Evolutionary conservation across 2,888 invertebrate species (phyloP).

Genomic region (Carcina quercana): DNA sequence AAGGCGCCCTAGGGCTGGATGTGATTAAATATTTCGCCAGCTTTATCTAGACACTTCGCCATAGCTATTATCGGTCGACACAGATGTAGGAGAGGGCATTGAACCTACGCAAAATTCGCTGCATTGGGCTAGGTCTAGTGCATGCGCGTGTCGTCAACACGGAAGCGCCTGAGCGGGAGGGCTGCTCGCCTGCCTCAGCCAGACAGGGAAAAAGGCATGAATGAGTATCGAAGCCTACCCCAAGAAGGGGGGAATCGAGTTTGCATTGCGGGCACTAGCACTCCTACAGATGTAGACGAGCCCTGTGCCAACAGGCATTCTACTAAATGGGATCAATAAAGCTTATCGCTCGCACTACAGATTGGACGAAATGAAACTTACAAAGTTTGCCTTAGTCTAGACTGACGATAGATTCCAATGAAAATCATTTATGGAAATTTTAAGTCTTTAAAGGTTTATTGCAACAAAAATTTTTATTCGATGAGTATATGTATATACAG

Average conservation of each 20-base stretch:
- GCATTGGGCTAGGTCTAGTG: conserved; percentile 75
- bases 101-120: conserved; percentile 75
- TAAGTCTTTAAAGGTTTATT: too few species aligned
- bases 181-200: conserved; percentile 41
- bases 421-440: too few species aligned
- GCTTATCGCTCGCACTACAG: conserved; percentile 2
- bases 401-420: too few species aligned
- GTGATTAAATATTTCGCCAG: conserved; percentile 36
- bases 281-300: conserved; percentile 54
- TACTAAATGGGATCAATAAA: conserved; percentile 55
- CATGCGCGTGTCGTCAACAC: conserved; percentile 66
- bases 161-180: conserved; percentile 58
- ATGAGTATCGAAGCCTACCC: conserved; percentile 72
- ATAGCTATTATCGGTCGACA: conserved; percentile 27
- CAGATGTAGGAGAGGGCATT: conserved; percentile 56
- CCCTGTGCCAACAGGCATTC: conserved; percentile 35
- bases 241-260: conserved; percentile 71
- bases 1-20: conserved; percentile 14
- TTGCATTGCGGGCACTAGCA: conserved; percentile 63
- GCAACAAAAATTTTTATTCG: too few species aligned
- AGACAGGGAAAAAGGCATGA: conserved; percentile 68
- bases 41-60: conserved; percentile 30
- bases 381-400: too few species aligned
- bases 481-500: too few species aligned
- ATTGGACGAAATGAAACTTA: too few species aligned